Conservation (phyloP, 2,888 invertebrate species). For the Morinoia aosen region DNA sequence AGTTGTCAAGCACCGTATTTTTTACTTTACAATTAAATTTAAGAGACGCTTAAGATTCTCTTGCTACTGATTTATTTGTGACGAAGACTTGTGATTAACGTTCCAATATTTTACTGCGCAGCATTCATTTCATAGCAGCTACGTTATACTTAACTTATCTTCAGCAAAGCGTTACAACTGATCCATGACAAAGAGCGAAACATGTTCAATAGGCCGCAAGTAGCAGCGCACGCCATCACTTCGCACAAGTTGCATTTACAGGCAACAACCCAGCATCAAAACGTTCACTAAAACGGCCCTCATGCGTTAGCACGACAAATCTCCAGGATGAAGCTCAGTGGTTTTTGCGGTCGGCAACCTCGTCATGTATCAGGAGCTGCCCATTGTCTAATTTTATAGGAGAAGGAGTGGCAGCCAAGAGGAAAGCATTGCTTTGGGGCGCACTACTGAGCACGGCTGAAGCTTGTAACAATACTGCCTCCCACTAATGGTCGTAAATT, state of each 20-base stretch:
- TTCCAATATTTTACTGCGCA: too few relatives aligned
- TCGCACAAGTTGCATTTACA: not conserved
- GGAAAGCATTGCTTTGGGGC: not conserved
- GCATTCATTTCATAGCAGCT: too few relatives aligned
- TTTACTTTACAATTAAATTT: too few relatives aligned
- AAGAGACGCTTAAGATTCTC: too few relatives aligned
- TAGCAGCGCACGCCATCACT: too few relatives aligned
- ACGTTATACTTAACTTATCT: too few relatives aligned
- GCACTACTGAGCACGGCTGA: not conserved
- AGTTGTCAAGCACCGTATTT: too few relatives aligned
- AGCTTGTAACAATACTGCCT: not conserved
- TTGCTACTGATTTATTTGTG: too few relatives aligned
- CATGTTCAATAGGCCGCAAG: too few relatives aligned
- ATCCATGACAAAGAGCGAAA: too few relatives aligned
- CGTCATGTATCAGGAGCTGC: not conserved
- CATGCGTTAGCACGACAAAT: not conserved
- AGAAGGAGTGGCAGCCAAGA: not conserved
- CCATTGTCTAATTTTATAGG: constrained; percentile 19
- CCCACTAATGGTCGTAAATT: constrained; percentile 21
- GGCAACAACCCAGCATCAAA: not conserved
- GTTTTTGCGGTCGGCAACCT: not conserved
- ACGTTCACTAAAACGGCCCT: not conserved
- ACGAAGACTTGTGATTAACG: too few relatives aligned
- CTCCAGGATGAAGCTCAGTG: not conserved
- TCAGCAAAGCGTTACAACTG: too few relatives aligned